Percentiles rank a stretch among this genome's conserved stretches.
Conservation (phyloP, 2,888 invertebrate species). For the Teinopalpus imperialis region DNA sequence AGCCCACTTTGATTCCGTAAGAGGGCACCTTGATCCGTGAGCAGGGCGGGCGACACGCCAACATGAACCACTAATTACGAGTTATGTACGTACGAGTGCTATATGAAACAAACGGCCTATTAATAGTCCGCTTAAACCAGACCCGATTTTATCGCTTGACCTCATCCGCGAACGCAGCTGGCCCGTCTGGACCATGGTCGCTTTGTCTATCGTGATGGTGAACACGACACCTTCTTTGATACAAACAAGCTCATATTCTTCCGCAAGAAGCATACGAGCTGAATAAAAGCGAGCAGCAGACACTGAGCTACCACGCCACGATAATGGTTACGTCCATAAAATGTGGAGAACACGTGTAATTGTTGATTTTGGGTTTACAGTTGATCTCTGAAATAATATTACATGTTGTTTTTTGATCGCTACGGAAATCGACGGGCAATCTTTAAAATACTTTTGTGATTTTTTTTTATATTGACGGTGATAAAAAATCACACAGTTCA, state of each 20-base stretch:
- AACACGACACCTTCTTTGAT: background rate
- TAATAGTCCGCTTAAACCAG: conserved; percentile 15
- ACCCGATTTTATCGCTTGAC: conserved; percentile 16
- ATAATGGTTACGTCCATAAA: background rate
- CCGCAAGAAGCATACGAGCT: no score
- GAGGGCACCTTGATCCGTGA: conserved; percentile 5
- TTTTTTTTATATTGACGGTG: no score
- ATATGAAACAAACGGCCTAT: conserved; percentile 21
- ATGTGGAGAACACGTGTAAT: background rate
- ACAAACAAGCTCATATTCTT: no score
- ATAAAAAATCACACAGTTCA: no score
- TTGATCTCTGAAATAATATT: background rate
- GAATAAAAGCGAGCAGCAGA: no score
- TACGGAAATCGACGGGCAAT: no score
- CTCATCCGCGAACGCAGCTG: conserved; percentile 2
- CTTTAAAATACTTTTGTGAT: no score
- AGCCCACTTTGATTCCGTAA: no score
- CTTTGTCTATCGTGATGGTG: background rate
- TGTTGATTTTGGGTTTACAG: background rate
- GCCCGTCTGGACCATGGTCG: background rate
- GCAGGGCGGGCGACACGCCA: conserved; percentile 26
- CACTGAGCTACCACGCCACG: no score
- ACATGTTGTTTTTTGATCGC: no score
- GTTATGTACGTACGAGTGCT: conserved; percentile 11
- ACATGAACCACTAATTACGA: conserved; percentile 26